Evolutionary conservation across 2,797 vertebrate genomes (phyloP).

Genomic region (Sandelia bainsii): DNA sequence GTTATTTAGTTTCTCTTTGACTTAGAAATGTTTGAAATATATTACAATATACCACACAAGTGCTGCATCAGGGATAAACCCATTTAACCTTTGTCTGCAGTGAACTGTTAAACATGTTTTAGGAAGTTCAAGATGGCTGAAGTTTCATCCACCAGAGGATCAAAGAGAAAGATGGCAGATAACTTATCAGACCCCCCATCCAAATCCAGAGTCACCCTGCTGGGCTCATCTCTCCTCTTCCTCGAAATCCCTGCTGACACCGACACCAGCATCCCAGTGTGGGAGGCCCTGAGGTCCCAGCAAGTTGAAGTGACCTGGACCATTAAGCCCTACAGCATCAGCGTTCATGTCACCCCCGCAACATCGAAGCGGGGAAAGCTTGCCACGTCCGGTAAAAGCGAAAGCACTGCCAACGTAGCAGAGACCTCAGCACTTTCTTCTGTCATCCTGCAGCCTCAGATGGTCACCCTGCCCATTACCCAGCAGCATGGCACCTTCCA

Average conservation of each 20-base stretch:
- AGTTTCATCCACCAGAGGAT: not conserved
- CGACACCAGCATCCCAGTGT: slow-evolving; percentile 67
- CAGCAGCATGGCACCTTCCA: not conserved
- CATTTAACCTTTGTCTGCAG: too few species aligned
- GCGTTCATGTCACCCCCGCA: slow-evolving; percentile 49
- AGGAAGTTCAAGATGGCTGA: slow-evolving; percentile 47
- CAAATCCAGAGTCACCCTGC: slow-evolving; percentile 26
- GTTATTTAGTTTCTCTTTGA: too few species aligned
- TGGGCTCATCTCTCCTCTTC: slow-evolving; percentile 39
- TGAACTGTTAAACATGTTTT: not conserved
- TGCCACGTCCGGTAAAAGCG: not conserved
- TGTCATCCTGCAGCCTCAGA: slow-evolving; percentile 3
- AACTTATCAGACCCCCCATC: not conserved
- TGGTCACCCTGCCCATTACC: not conserved
- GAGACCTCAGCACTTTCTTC: not conserved
- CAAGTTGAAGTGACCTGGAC: slow-evolving; percentile 60
- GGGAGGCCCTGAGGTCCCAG: slow-evolving; percentile 59
- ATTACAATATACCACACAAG: too few species aligned
- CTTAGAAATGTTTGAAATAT: too few species aligned
- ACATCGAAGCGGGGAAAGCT: not conserved
- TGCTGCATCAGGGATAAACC: too few species aligned
- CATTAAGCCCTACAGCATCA: slow-evolving; percentile 60
- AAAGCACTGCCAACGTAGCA: not conserved
- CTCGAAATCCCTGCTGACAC: slow-evolving; percentile 55
- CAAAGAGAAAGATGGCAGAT: slow-evolving; percentile 43